Evolutionary conservation across 2,888 invertebrate species (phyloP), one percentile per base, ranked within the genome.

Genomic region (Polymixis lichenea): DNA sequence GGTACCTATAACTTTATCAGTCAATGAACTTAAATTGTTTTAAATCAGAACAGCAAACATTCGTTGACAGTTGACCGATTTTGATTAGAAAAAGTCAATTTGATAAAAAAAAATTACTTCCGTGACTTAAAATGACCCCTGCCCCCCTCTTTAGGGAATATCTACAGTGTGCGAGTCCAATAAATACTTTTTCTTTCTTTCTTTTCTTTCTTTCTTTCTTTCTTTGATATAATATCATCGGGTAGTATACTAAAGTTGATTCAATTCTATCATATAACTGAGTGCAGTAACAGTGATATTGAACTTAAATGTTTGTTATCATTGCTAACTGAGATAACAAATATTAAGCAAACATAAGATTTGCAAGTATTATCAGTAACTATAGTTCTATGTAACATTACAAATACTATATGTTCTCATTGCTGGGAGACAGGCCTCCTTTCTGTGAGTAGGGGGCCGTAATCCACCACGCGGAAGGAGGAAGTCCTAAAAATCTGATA

Each of bases 261-360:
- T n/a, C 2, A 58, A 38, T 75, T 4, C 56, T 9, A 28, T n/a
- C 15, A 0, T 58, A 66, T 68, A 68, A 49, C 69, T 68, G 0
- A 5, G 11, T 69, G 22, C 60, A 60, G 3, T 17, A 11, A 32
- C 15, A 17, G 46, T 28, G 60, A 1, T 61, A 55, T 49, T 77
- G 79, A 78, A 69, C 53, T 78, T 78, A 78, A 68, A 76, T 68
- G 60, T 46, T 38, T 28, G 38, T 61, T 78, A 78, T 70, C 77
- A 2, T 1, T 32, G 15, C 9, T 7, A 60, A 25, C 11, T n/a
- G 22, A 61, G 77, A 69, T 77, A 61, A 78, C 22, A 5, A n/a
- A n/a, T 51, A 51, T 17, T 51, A 5, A 43, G 66, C 8, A 78
- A 76, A 77, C 68, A 67, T 60, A 32, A 32, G 32, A 53, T 76